These are phyloP conservation scores for Spea multiplicata DNA, from an alignment of 2,113 vertebrate genomes.

Conservation along the genomic window DNA sequence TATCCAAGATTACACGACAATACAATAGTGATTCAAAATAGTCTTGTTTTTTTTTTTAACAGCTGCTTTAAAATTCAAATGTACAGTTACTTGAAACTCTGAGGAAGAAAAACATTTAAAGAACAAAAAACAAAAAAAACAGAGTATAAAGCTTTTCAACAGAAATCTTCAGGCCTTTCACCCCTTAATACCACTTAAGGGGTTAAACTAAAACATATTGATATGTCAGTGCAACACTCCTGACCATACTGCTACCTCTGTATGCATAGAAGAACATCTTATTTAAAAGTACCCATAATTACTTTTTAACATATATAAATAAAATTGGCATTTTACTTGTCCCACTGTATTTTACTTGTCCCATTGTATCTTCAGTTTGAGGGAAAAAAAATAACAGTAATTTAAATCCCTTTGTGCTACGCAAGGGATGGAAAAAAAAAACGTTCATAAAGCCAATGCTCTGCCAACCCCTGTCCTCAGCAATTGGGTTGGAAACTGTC, in stretches of 20 bases:
- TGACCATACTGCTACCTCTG: constrained; percentile 58
- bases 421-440: constrained; percentile 9
- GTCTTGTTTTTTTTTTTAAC: constrained; percentile 60
- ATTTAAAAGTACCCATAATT: constrained; percentile 65
- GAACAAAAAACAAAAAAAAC: constrained; percentile 56
- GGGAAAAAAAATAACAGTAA: constrained; percentile 77
- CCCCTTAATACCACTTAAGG: not conserved
- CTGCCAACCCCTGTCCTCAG: constrained; percentile 14
- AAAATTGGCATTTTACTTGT: constrained; percentile 65
- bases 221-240: constrained; percentile 51
- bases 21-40: constrained; percentile 77
- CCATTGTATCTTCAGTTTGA: constrained; percentile 72
- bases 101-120: constrained; percentile 38
- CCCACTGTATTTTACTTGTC: no score
- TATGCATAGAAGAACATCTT: constrained; percentile 69
- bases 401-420: constrained; percentile 52
- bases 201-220: constrained; percentile 46
- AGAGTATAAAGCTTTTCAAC: constrained; percentile 67
- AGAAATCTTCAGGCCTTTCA: constrained; percentile 59
- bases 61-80: constrained; percentile 70
- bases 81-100: constrained; percentile 63
- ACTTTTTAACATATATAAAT: constrained; percentile 64
- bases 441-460: not conserved
- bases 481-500: constrained; percentile 63
- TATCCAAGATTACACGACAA: constrained; percentile 61